Evolutionary conservation across 1,140 invertebrate genomes (phyloP).

Genomic region (Arion vulgaris): DNA sequence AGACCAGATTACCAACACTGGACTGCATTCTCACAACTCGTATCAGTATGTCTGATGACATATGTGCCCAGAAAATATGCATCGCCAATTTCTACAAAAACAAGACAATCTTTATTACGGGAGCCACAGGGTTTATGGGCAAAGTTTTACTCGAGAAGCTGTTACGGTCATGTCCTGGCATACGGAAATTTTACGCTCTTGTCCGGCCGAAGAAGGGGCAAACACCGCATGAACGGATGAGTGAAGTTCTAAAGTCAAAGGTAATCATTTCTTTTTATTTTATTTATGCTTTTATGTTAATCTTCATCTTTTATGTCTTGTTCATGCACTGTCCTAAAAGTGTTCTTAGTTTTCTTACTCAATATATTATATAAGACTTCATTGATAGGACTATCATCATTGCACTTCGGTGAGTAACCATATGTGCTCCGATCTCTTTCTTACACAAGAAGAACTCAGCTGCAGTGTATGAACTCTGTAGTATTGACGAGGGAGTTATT

Average conservation of each 20-base stretch:
- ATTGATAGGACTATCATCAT: no score
- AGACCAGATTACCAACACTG: background rate
- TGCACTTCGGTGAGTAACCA: no score
- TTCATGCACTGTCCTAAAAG: no score
- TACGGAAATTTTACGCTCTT: constrained; percentile 82
- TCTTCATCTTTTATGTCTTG: no score
- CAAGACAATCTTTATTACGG: constrained; percentile 80
- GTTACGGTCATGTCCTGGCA: constrained; percentile 80
- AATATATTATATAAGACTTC: no score
- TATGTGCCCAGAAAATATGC: constrained; percentile 31
- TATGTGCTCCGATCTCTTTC: no score
- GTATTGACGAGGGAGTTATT: no score
- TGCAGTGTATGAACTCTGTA: no score
- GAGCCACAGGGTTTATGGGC: constrained; percentile 82
- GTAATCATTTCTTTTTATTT: constrained; percentile 55
- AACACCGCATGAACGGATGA: constrained; percentile 76
- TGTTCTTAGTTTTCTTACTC: no score
- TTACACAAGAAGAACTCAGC: no score
- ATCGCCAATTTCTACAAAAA: constrained; percentile 77
- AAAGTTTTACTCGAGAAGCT: constrained; percentile 88
- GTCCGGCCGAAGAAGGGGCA: constrained; percentile 84
- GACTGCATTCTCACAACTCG: background rate
- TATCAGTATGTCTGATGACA: constrained; percentile 12
- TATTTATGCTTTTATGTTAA: no score
- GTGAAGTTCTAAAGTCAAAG: constrained; percentile 66